Conservation (phyloP, 2,113 vertebrate species). For the Hydropotes inermis region DNA sequence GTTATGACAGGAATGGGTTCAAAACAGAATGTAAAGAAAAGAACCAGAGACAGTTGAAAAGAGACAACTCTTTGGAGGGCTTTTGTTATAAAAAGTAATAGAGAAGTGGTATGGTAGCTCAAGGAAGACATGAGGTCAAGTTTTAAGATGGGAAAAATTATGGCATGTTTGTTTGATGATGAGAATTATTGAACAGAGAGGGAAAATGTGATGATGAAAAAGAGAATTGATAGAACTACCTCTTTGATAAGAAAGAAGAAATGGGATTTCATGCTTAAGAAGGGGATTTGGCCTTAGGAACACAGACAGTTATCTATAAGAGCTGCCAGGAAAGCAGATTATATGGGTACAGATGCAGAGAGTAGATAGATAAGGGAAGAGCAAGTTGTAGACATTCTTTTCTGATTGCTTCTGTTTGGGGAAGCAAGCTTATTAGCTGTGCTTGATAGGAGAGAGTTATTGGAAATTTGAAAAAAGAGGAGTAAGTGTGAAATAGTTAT, state of each 20-base stretch:
- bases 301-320: background rate
- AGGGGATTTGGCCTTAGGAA: background rate
- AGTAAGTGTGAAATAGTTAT: background rate
- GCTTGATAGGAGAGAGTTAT: background rate
- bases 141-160: background rate
- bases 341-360: background rate
- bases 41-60: background rate
- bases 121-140: background rate
- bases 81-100: background rate
- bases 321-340: background rate
- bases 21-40: constrained; percentile 28
- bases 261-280: background rate
- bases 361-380: background rate
- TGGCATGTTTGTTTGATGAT: background rate
- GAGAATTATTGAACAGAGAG: background rate
- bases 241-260: background rate
- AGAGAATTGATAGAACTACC: background rate
- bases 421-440: background rate
- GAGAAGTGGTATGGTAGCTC: background rate
- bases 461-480: constrained; percentile 10
- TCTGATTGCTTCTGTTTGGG: background rate
- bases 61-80: background rate
- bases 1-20: background rate
- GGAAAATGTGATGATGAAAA: background rate
- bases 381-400: background rate